Percentiles rank a stretch among this genome's conserved stretches.
Evolutionary conservation across 64 coral and sea anemone species (phyloP).

Genomic region (Hydrozoanthus tunicans): DNA sequence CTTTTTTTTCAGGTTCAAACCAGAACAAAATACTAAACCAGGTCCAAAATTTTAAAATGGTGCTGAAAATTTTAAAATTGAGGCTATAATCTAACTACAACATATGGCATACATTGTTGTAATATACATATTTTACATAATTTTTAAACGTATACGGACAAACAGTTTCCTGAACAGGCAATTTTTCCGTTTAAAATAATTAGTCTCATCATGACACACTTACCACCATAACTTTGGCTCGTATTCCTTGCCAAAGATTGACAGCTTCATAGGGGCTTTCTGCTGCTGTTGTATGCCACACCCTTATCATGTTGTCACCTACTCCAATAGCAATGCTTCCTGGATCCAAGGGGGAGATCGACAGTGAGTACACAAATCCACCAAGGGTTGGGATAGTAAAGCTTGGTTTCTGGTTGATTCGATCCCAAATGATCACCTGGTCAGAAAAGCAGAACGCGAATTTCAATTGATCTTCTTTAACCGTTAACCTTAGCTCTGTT

Average conservation of each 20-base stretch:
- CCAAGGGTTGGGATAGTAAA: slow-evolving; percentile 81
- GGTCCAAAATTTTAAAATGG: no score
- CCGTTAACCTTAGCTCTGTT: neutral
- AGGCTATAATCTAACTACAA: no score
- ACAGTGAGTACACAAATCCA: slow-evolving; percentile 87
- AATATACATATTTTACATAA: no score
- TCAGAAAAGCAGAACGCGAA: neutral
- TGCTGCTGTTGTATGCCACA: slow-evolving; percentile 73
- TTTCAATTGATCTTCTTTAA: neutral
- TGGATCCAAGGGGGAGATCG: slow-evolving; percentile 85
- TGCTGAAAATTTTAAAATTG: no score
- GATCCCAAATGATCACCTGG: slow-evolving; percentile 91
- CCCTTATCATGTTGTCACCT: slow-evolving; percentile 93
- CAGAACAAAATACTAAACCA: no score
- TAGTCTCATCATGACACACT: neutral
- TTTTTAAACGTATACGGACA: no score
- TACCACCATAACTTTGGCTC: slow-evolving; percentile 93
- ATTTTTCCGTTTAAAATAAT: no score
- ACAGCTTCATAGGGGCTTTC: slow-evolving; percentile 57
- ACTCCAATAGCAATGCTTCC: slow-evolving; percentile 85
- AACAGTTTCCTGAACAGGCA: no score
- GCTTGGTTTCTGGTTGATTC: slow-evolving; percentile 18
- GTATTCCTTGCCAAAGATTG: slow-evolving; percentile 95
- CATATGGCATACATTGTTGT: no score
- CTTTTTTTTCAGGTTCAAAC: no score